These are phyloP conservation scores for Hippopotamus amphibius DNA, from an alignment of 2,113 vertebrate species.

Conservation along the genomic window DNA sequence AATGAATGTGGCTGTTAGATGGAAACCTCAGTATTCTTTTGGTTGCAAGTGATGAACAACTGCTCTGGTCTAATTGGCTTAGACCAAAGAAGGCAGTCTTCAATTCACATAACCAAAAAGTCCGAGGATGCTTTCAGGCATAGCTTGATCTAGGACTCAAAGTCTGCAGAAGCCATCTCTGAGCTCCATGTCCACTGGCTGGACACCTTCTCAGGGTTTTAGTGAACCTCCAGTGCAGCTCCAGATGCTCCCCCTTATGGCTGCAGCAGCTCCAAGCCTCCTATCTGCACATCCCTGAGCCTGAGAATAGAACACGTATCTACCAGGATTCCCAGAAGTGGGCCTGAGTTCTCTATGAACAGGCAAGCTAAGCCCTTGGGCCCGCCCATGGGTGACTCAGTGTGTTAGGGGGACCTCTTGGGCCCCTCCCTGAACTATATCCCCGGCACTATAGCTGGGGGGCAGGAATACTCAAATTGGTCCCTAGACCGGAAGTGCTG, in stretches of 20 bases:
- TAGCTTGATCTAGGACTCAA: not conserved
- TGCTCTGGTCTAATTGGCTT: not conserved
- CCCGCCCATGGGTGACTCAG: not conserved
- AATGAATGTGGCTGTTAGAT: not conserved
- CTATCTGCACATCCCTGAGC: not conserved
- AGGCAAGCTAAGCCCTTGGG: not conserved
- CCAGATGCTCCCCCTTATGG: not conserved
- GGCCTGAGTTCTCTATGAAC: not conserved
- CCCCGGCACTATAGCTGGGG: not conserved
- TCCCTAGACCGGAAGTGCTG: not conserved
- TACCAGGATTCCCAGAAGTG: not conserved
- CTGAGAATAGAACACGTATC: rapidly evolving
- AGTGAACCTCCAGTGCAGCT: not conserved
- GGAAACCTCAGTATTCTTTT: not conserved
- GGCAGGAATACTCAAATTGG: not conserved
- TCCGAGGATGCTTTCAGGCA: not conserved
- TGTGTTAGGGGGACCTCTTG: rapidly evolving
- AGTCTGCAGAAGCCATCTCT: not conserved
- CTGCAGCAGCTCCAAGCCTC: not conserved
- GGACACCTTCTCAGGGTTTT: not conserved
- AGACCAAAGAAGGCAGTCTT: not conserved
- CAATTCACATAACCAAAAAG: not conserved
- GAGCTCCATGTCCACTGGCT: not conserved
- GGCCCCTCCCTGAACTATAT: not conserved
- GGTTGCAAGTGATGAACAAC: not conserved